These are phyloP conservation scores for Neoitamus cyanurus DNA, from an alignment of 2,888 invertebrate genomes.

Conservation along the genomic window DNA sequence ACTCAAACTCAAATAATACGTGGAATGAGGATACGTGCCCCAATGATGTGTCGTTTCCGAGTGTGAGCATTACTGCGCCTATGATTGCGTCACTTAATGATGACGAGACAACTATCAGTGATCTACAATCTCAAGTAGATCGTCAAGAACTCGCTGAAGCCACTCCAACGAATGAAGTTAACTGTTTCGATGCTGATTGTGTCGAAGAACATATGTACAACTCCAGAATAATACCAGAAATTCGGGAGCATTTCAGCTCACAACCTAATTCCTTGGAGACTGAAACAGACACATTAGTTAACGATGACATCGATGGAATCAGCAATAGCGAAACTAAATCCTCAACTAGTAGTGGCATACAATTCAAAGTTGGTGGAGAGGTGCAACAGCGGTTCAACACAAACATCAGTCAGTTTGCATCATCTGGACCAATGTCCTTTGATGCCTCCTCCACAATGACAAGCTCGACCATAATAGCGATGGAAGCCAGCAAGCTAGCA, in stretches of 20 bases:
- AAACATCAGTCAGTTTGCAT: slow-evolving; percentile 50
- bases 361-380: slow-evolving; percentile 63
- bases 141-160: slow-evolving; percentile 59
- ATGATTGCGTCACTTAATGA: slow-evolving; percentile 76
- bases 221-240: background rate
- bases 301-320: slow-evolving; percentile 51
- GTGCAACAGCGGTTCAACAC: slow-evolving; percentile 56
- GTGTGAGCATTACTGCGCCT: slow-evolving; percentile 81
- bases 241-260: background rate
- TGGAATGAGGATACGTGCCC: slow-evolving; percentile 86
- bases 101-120: slow-evolving; percentile 63
- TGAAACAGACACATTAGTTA: slow-evolving; percentile 60
- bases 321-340: background rate
- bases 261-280: slow-evolving; percentile 57
- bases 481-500: slow-evolving; percentile 79
- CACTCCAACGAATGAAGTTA: slow-evolving; percentile 61
- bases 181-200: slow-evolving; percentile 42
- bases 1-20: slow-evolving; percentile 69
- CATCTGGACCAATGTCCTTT: slow-evolving; percentile 65
- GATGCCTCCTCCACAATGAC: slow-evolving; percentile 73
- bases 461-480: slow-evolving; percentile 77
- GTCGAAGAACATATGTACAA: background rate
- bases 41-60: slow-evolving; percentile 84
- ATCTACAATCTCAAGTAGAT: slow-evolving; percentile 49
- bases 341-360: slow-evolving; percentile 54